Base-by-base conservation (phyloP, 2,888 invertebrate species). In the Lasioglossum marginatum region DNA sequence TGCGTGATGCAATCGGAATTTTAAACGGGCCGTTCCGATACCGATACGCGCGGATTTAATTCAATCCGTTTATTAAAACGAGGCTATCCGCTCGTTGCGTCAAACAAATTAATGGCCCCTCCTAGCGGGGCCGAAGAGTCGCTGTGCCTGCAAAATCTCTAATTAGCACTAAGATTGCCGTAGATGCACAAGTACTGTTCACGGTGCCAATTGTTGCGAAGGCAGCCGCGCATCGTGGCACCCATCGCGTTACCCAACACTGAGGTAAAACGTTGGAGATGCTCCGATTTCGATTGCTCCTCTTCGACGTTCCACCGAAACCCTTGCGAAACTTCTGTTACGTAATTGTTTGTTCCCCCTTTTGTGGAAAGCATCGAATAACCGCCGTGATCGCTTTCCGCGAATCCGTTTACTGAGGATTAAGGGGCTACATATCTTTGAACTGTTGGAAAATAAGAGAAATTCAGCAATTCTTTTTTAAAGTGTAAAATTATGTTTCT, bases 191-290 rank as follows among this genome's bases (percentile, higher is more conserved):
- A 89, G 88, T 76, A 63, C 68, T 71, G 81, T 84, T 81, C 79
- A 23, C 85, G 70, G 70, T 91, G 91, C 91, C 91, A 91, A 91
- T 91, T 91, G 91, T 91, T 91, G 88, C 91, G 89, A 91, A 89
- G 90, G 73, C 86, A 83, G 75, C n/a, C 78, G 66, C 60, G 60
- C 48, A 48, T 73, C 73, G 48, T 45, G 60, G 52, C 81, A 81
- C 74, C 77, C 66, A 63, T 78, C 70, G 73, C 74, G 70, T 87
- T 86, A 85, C 83, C 74, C 83, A 88, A 89, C 77, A 70, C 73
- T 84, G 77, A 66, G 16, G 48, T 74, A 34, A 87, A 86, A 81
- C 76, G 66, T 52, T 82, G 34, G 27, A 73, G 77, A 72, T 14
- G 72, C 60, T 74, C 78, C 66, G 57, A 73, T 79, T 68, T 72